These are phyloP conservation scores for Hemicrepidius hirtus DNA, from an alignment of 2,888 invertebrate species.

Conservation along the genomic window DNA sequence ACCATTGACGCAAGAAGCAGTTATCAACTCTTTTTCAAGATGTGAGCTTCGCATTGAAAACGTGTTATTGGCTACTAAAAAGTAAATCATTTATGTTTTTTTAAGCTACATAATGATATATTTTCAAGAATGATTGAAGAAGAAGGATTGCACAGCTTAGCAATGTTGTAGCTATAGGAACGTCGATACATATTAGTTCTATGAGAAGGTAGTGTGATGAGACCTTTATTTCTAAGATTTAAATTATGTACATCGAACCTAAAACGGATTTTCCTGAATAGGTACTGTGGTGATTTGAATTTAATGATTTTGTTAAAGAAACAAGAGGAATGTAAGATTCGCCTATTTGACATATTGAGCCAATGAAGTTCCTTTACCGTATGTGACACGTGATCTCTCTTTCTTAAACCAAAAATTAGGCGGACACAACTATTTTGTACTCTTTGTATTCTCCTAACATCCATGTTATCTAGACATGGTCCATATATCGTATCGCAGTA, in stretches of 20 bases:
- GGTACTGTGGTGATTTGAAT: background rate
- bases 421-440: too few relatives aligned
- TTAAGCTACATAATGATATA: too few relatives aligned
- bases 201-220: background rate
- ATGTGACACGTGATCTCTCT: background rate
- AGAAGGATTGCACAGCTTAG: slow-evolving; percentile 18
- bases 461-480: too few relatives aligned
- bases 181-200: slow-evolving; percentile 14
- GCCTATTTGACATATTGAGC: slow-evolving; percentile 28
- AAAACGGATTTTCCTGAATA: background rate
- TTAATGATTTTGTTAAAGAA: slow-evolving; percentile 9
- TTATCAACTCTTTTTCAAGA: too few relatives aligned
- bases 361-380: background rate
- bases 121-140: too few relatives aligned
- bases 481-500: too few relatives aligned
- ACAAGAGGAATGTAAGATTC: background rate
- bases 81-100: too few relatives aligned
- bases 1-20: too few relatives aligned
- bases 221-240: background rate
- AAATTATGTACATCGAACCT: slow-evolving; percentile 16
- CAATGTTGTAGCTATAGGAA: slow-evolving; percentile 4
- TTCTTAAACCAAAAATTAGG: slow-evolving; percentile 5
- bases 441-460: background rate
- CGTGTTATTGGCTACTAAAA: too few relatives aligned
- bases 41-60: too few relatives aligned